Evolutionary conservation across 2,113 vertebrate genomes (phyloP).

Genomic region (Oncorhynchus gorbuscha): DNA sequence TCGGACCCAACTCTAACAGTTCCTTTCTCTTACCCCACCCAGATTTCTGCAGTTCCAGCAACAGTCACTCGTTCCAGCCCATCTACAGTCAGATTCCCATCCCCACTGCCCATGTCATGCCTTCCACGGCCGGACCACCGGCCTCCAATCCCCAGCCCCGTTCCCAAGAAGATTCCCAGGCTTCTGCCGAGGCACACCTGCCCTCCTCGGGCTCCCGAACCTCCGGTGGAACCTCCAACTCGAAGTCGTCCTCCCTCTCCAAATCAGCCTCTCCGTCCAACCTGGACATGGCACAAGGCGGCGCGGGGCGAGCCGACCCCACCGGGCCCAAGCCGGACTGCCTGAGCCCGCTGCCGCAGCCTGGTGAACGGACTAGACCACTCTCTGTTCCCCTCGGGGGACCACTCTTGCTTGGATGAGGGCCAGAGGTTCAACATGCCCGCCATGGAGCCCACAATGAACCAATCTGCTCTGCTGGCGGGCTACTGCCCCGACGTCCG

Average conservation of each 20-base stretch:
- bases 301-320: conserved; percentile 33
- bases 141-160: conserved; percentile 76
- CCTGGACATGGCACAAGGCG: conserved; percentile 63
- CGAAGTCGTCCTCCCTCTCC: conserved; percentile 65
- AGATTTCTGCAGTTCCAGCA: conserved; percentile 87
- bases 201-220: conserved; percentile 65
- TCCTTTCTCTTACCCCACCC: not conserved
- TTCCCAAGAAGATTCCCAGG: conserved; percentile 61
- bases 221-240: conserved; percentile 63
- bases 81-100: conserved; percentile 91
- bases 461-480: conserved; percentile 83
- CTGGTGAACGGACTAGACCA: conserved; percentile 80
- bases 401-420: conserved; percentile 78
- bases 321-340: conserved; percentile 65
- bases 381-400: conserved; percentile 76
- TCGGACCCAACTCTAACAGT: too few species aligned
- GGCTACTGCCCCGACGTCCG: conserved; percentile 80
- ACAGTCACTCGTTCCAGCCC: conserved; percentile 88
- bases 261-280: conserved; percentile 78
- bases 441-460: conserved; percentile 85
- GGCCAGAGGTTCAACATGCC: conserved; percentile 85
- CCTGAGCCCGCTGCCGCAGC: conserved; percentile 74
- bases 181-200: conserved; percentile 45
- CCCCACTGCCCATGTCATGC: conserved; percentile 97
- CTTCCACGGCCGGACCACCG: conserved; percentile 84